Base-by-base conservation (phyloP, 2,113 vertebrate species). In the Antigone vipio region DNA sequence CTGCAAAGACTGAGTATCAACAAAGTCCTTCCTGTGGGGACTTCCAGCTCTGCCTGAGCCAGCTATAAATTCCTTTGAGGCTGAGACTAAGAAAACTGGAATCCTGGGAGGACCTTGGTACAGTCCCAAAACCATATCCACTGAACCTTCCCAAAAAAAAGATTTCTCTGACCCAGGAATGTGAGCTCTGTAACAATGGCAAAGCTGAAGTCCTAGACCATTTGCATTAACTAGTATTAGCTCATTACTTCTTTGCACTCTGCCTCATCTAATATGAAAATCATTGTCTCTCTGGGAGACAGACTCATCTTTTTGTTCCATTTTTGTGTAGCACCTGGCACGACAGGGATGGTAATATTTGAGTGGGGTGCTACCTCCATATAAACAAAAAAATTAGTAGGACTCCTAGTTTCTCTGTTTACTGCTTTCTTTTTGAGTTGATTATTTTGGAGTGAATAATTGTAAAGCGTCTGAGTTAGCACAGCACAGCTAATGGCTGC, bases 81-180 rank as follows among this genome's bases (percentile, higher is more conserved):
- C 50, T 73, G 55, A 91, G 94, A 98, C 92, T 97, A 97, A 97
- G 86, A 93, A 35, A 93, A 73, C 32, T 84, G 97, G 95, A 97
- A 97, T 98, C 96, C 92, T 95, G 92, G 76, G 85, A 98, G 73
- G 88, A 42, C 60, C 94, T 97, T 97, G 91, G 78, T 94, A 94
- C 56, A 83, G 55, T 72, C 58, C 76, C 96, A 95, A 97, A 94
- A 64, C 79, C 73, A 88, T 82, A 84, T 67, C 85, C 95, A 74
- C 73, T 93, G n/a, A 86, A 85, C 91, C 34, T 89, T 85, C 84
- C 69, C 80, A 95, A 91, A 94, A 42, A 96, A 79, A 93, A 77
- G 27, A 12, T 93, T 95, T 95, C 42, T 97, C 89, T 59, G 68
- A 90, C 85, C 53, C 58, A 90, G 92, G 89, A 89, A 82, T 92